phyloP scores from a whole-genome alignment of 2,888 invertebrate species.

The Auanema sp. region DNA sequence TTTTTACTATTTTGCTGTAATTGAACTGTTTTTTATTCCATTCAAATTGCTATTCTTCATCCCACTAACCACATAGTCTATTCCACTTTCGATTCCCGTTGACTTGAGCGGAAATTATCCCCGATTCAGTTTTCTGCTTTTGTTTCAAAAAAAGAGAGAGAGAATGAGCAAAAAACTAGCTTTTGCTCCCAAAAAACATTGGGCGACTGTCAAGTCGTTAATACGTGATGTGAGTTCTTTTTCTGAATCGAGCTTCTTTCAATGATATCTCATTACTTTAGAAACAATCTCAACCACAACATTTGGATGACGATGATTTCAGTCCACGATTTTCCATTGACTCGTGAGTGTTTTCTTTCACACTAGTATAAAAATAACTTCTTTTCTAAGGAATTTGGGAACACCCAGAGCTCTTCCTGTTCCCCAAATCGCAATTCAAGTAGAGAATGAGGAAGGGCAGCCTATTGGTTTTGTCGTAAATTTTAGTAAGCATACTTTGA shows the following conservation, averaged over 20 bases:
- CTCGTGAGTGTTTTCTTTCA: background rate
- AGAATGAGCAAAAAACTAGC: background rate
- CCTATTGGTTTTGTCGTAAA: background rate
- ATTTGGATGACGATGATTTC: slow-evolving; percentile 5
- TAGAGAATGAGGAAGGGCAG: background rate
- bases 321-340: slow-evolving; percentile 7
- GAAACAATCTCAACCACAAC: slow-evolving; percentile 21
- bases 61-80: background rate
- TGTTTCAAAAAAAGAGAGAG: background rate
- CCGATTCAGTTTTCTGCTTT: background rate
- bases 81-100: background rate
- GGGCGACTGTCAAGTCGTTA: too few species aligned
- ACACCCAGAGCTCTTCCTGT: background rate
- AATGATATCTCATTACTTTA: background rate
- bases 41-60: too few species aligned
- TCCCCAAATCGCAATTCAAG: slow-evolving; percentile 1
- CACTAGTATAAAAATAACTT: background rate
- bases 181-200: too few species aligned
- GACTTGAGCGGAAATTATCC: background rate
- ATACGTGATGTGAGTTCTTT: too few species aligned
- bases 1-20: too few species aligned
- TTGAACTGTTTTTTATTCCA: too few species aligned
- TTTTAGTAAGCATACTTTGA: background rate
- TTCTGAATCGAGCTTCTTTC: too few species aligned
- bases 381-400: background rate